Base-by-base conservation (phyloP, 2,113 vertebrate genomes). In the Vanacampus margaritifer region DNA sequence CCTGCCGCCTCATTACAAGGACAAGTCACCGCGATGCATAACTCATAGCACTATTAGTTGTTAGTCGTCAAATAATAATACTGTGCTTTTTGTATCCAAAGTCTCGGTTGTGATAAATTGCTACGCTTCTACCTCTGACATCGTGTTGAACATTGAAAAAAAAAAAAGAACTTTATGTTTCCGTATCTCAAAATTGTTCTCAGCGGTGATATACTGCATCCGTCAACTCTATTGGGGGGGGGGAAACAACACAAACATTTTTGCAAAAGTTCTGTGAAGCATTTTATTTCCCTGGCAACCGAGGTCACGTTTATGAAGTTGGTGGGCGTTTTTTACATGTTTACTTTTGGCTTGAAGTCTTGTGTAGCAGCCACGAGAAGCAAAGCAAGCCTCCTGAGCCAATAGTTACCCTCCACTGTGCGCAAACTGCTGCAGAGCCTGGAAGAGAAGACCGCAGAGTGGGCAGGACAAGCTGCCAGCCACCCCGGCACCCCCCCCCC, bases 381-480 rank as follows among this genome's bases (percentile, higher is more conserved):
- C 63, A 67, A 67, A 43, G 54, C 72, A 66, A 81, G 23, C 2
- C 70, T 69, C 65, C 54, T 21, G 59, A 73, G 74, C 67, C 67
- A 64, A 54, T 23, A 57, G 75, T 62, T 2, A 13, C 36, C 68
- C 57, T 82, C 54, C 67, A 35, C 74, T 54, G 71, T 39, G 64
- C 77, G 79, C 69, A 71, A 61, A 63, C 66, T 80, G 67, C 78
- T 82, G 81, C 72, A 74, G 77, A 83, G 79, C 71, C 71, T 46
- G 62, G 36, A 68, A 78, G 76, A 70, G 69, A n/a, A 81, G 74
- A 72, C 78, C 75, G 78, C 81, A 68, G 75, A 74, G 76, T 43
- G 61, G 58, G 50, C 68, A 71, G 71, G 72, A 72, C 72, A 64
- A 48, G 74, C 79, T 81, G 80, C 80, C 80, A 79, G 81, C 51